phyloP scores from a whole-genome alignment of 2,797 vertebrate species.

The Lemur catta region DNA sequence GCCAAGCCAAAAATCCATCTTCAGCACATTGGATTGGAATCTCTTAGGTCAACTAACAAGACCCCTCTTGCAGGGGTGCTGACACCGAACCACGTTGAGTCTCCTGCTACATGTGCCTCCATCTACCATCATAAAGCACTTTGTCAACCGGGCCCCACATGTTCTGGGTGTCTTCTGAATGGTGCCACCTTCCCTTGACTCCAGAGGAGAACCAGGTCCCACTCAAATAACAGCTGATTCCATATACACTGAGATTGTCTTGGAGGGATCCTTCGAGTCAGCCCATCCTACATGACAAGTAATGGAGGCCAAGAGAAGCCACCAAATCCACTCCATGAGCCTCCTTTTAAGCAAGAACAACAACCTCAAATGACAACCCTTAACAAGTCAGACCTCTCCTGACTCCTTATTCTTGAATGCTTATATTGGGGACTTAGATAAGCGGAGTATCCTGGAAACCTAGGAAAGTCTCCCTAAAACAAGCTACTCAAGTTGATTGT shows the following conservation, averaged over 20 bases:
- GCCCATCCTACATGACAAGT: not conserved
- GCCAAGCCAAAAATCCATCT: slow-evolving; percentile 43
- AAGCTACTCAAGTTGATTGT: not conserved
- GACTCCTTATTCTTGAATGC: not conserved
- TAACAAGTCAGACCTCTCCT: not conserved
- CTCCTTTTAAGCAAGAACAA: not conserved
- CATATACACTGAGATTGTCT: not conserved
- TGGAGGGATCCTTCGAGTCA: not conserved
- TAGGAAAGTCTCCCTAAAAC: not conserved
- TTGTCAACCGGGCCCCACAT: not conserved
- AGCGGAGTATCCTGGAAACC: not conserved
- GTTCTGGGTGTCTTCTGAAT: not conserved
- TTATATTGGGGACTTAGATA: not conserved
- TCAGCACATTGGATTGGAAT: slow-evolving; percentile 71
- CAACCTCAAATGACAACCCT: not conserved
- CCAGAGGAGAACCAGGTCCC: not conserved
- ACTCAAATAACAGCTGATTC: not conserved
- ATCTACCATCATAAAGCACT: not conserved
- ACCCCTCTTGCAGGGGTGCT: not conserved
- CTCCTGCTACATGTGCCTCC: not conserved
- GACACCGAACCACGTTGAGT: not conserved
- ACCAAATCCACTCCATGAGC: not conserved
- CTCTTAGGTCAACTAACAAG: slow-evolving; percentile 74
- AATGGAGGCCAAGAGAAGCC: not conserved
- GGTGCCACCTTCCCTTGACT: not conserved